Evolutionary conservation across 2,888 invertebrate species (phyloP).

Genomic region (Subacronicta megacephala): DNA sequence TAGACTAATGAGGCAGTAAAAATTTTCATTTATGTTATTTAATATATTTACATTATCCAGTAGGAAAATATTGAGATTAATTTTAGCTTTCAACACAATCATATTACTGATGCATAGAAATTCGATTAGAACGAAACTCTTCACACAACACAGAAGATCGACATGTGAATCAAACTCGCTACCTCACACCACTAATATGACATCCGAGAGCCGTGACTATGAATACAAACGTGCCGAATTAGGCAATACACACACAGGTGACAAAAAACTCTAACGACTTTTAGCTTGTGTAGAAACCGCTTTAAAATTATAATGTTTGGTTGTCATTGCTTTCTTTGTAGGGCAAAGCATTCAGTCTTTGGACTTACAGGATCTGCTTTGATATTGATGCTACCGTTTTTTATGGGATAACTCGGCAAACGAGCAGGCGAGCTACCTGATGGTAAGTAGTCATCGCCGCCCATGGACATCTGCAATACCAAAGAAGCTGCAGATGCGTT

Average conservation of each 20-base stretch:
- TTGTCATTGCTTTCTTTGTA: not conserved
- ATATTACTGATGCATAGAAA: not conserved
- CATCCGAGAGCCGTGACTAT: constrained; percentile 34
- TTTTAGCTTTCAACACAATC: too few species aligned
- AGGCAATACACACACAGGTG: constrained; percentile 46
- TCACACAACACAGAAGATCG: constrained; percentile 5
- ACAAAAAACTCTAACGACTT: constrained; percentile 50
- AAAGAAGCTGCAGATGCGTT: too few species aligned
- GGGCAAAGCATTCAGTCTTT: not conserved
- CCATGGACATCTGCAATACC: too few species aligned
- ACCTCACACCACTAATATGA: constrained; percentile 16
- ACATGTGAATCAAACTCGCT: constrained; percentile 36
- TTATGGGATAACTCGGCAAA: too few species aligned
- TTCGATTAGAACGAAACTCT: not conserved
- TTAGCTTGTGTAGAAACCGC: constrained; percentile 15
- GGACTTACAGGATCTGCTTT: too few species aligned
- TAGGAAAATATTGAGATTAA: too few species aligned
- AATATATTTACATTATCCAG: too few species aligned
- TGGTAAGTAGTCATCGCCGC: too few species aligned
- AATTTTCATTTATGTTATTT: too few species aligned
- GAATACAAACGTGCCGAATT: constrained; percentile 61
- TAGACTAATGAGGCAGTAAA: too few species aligned
- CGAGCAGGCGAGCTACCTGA: too few species aligned
- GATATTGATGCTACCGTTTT: too few species aligned
- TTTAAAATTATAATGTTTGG: constrained; percentile 36